These are phyloP conservation scores for Molanna angustata DNA, from an alignment of 2,888 invertebrate species.

Conservation along the genomic window DNA sequence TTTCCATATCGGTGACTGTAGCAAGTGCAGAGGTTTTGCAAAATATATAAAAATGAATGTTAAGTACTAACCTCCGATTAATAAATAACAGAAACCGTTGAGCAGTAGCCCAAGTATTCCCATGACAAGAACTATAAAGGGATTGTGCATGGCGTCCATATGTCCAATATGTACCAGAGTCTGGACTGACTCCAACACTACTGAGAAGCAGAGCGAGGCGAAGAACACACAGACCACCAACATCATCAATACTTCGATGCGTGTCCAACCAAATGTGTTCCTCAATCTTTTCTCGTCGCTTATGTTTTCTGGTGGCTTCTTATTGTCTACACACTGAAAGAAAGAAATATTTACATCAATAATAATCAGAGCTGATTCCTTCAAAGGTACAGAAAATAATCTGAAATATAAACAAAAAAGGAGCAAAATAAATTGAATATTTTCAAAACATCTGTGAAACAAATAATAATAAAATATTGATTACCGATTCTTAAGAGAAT, in stretches of 20 bases:
- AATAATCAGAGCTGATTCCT: too few relatives aligned
- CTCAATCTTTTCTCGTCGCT: conserved; percentile 61
- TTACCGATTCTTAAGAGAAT: too few relatives aligned
- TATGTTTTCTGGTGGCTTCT: background rate
- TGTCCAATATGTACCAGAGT: conserved; percentile 73
- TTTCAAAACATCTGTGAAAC: too few relatives aligned
- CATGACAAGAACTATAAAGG: conserved; percentile 69
- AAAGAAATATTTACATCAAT: too few relatives aligned
- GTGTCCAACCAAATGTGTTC: conserved; percentile 91
- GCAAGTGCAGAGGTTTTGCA: too few relatives aligned
- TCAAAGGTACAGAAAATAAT: too few relatives aligned
- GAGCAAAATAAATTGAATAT: too few relatives aligned
- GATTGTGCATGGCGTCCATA: conserved; percentile 70
- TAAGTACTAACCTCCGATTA: conserved; percentile 68
- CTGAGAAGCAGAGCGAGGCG: conserved; percentile 77
- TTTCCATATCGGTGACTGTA: too few relatives aligned
- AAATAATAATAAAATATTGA: too few relatives aligned
- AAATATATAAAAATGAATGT: too few relatives aligned
- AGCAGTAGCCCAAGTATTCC: conserved; percentile 69
- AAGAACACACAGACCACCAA: conserved; percentile 79
- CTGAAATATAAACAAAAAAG: too few relatives aligned
- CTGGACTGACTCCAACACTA: conserved; percentile 78
- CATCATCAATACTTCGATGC: conserved; percentile 84
- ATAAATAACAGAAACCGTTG: conserved; percentile 73
- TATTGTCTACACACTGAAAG: conserved; percentile 2